phyloP scores from a whole-genome alignment of 2,797 vertebrate species.

The Notoglanidium macrostoma region DNA sequence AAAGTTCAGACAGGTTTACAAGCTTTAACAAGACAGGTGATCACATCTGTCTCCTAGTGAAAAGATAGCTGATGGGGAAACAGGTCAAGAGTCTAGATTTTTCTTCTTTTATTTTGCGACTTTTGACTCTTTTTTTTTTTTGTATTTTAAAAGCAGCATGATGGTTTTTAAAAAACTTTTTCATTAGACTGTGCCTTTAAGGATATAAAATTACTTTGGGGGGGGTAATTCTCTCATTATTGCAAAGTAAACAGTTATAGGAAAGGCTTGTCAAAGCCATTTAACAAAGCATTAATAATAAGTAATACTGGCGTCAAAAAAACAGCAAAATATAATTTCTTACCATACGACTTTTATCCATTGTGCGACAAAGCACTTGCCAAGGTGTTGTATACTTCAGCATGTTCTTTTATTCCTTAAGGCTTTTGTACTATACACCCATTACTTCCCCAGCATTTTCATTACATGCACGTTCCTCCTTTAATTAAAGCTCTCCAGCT shows the following conservation, averaged over 20 bases:
- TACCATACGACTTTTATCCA: conserved; percentile 74
- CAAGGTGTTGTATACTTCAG: conserved; percentile 77
- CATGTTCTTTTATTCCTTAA: conserved; percentile 63
- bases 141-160: neutral
- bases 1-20: conserved; percentile 16
- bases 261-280: neutral
- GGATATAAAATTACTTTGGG: neutral
- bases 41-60: conserved; percentile 9
- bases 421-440: conserved; percentile 29
- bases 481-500: conserved; percentile 50
- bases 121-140: neutral
- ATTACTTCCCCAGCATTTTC: conserved; percentile 41
- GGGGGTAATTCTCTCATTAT: conserved; percentile 3
- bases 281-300: neutral
- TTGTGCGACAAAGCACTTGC: conserved; percentile 75
- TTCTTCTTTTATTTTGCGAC: neutral
- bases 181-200: neutral
- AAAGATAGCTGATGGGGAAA: neutral
- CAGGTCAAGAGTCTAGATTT: too few relatives aligned
- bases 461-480: conserved; percentile 44
- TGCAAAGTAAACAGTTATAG: neutral
- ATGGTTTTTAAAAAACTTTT: neutral
- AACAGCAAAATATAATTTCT: conserved; percentile 52
- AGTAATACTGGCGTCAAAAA: neutral
- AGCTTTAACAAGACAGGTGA: conserved; percentile 3